Evolutionary conservation across 2,888 invertebrate species (phyloP), one percentile per base, ranked within the genome.

Genomic region (Flabesymbios commensalis): DNA sequence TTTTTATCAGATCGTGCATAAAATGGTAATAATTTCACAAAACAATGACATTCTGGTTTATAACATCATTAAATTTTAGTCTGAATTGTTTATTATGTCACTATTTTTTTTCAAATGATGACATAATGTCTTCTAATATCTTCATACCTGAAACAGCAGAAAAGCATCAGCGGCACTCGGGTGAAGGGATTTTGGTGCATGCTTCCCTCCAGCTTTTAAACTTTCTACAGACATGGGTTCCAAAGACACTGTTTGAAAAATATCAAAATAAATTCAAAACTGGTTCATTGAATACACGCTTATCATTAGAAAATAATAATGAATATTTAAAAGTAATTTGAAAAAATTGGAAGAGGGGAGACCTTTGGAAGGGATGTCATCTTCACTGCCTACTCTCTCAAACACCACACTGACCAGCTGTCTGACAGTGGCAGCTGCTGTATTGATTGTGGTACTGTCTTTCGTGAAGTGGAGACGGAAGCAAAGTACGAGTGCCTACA

Each of bases 391-490:
- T n/a, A 84, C 84, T 47, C 85, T 69, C 67, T 86, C 85, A 75
- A 85, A 85, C 43, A 86, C 84, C 58, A 94, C 86, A 26, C 94
- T 93, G 26, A 97, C 94, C 31, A 98, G 86, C 79, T 99, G 98
- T 26, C 98, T 86, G 29, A 99, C 94, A 1, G 97, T 97, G 33
- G 99, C 99, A 1, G 97, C 96, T 5, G 98, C 98, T 14, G 98
- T 96, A 82, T 97, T 98, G 53, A 93, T 92, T 45, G 95, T 96
- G 63, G 94, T 71, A 52, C 55, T 59, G 85, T 98, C 97, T 83
- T 93, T 92, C 5, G 94, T 90, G 73, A 94, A 92, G 81, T 98
- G 95, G 76, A 99, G 88, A n/a, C 95, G 90, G 84, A 99, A 95
- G 82, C 97, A 97, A 70, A 98, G 86, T 47, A 97, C 98, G 81